Evolutionary conservation across 1,140 invertebrate genomes (phyloP).

Genomic region (Agrypnia vestita): DNA sequence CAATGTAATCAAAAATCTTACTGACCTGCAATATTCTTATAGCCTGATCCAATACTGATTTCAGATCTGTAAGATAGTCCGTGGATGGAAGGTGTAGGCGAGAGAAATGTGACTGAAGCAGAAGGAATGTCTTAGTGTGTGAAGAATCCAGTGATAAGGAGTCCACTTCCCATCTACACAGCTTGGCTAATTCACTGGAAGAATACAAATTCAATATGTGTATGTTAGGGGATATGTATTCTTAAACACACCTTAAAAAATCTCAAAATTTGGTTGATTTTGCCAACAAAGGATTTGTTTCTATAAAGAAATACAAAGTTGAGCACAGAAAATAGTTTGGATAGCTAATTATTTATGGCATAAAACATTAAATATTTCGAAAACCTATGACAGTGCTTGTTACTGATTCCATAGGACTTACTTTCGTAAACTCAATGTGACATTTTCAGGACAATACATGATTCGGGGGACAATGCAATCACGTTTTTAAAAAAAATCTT

Average conservation of each 20-base stretch:
- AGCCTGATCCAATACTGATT: slow-evolving; percentile 96
- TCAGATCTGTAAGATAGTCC: slow-evolving; percentile 97
- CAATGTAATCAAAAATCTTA: neutral
- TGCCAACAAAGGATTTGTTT: neutral
- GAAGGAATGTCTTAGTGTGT: slow-evolving; percentile 93
- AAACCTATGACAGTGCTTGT: too few species aligned
- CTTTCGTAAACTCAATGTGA: too few species aligned
- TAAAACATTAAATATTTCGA: too few species aligned
- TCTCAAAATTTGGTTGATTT: too few species aligned
- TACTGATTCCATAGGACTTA: too few species aligned
- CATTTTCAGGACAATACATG: too few species aligned
- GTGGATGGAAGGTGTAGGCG: slow-evolving; percentile 87
- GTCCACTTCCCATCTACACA: slow-evolving; percentile 84
- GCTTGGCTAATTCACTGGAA: slow-evolving; percentile 85
- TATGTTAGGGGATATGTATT: neutral
- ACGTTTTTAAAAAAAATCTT: too few species aligned
- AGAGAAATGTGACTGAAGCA: slow-evolving; percentile 95
- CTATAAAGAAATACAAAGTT: too few species aligned
- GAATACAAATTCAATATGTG: slow-evolving; percentile 7
- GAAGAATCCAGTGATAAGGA: slow-evolving; percentile 87
- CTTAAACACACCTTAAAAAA: neutral
- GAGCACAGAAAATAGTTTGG: too few species aligned
- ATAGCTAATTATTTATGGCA: too few species aligned
- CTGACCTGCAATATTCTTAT: slow-evolving; percentile 93
- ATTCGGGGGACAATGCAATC: too few species aligned